Conservation (phyloP, 1,140 invertebrate species). For the Scaptomyza graminum region DNA sequence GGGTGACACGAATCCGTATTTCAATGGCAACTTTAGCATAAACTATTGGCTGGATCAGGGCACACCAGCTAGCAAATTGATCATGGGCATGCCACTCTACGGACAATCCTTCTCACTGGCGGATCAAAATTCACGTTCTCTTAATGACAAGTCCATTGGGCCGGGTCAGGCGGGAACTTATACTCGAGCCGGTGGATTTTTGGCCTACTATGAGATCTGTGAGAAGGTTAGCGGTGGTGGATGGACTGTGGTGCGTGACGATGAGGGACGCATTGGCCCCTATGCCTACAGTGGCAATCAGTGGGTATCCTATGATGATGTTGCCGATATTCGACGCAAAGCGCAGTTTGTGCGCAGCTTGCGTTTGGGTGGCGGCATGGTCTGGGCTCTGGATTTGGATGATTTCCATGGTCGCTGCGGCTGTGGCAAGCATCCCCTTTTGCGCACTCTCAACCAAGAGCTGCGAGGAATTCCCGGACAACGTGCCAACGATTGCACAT, state of each 20-base stretch:
- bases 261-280: constrained; percentile 88
- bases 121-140: constrained; percentile 85
- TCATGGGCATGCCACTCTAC: constrained; percentile 93
- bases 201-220: constrained; percentile 94
- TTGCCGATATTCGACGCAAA: constrained; percentile 86
- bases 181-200: constrained; percentile 91
- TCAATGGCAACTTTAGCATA: constrained; percentile 93
- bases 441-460: constrained; percentile 86
- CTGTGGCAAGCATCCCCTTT: constrained; percentile 86
- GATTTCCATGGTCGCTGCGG: constrained; percentile 89
- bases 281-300: constrained; percentile 89
- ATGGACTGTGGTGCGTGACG: constrained; percentile 88
- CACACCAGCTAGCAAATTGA: constrained; percentile 89
- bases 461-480: constrained; percentile 84
- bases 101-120: constrained; percentile 92
- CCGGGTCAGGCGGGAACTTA: constrained; percentile 91
- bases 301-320: constrained; percentile 93
- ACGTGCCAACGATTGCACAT: constrained; percentile 82
- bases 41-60: constrained; percentile 92
- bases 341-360: constrained; percentile 86
- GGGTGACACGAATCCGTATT: constrained; percentile 89
- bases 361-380: constrained; percentile 90
- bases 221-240: constrained; percentile 85
- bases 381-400: constrained; percentile 91
- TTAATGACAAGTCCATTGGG: constrained; percentile 89